A percentile compares a stretch with the other conserved stretches of the same genome.
phyloP scores from a whole-genome alignment of 2,113 vertebrate genomes.

The Rutilus rutilus region DNA sequence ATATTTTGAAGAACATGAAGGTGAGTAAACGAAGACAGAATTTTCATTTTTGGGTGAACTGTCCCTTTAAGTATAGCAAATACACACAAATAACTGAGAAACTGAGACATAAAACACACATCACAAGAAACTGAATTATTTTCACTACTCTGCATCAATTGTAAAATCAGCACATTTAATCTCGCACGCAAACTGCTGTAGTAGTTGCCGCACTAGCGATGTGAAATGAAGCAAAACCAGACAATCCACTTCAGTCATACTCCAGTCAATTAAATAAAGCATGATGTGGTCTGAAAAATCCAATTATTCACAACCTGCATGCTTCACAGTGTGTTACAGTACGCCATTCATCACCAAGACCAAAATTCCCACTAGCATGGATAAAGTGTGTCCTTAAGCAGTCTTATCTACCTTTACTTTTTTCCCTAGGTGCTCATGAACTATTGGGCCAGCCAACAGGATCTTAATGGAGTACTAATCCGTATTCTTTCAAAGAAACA shows the following conservation, averaged over 20 bases:
- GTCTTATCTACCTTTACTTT: background rate
- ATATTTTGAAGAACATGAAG: background rate
- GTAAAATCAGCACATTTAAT: background rate
- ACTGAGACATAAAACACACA: background rate
- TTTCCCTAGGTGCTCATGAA: background rate
- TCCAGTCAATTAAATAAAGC: background rate
- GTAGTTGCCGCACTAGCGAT: background rate
- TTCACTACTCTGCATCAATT: background rate
- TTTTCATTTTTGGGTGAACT: background rate
- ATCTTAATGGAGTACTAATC: background rate
- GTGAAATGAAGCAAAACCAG: background rate
- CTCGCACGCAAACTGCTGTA: background rate
- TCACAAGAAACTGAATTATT: background rate
- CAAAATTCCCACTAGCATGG: background rate
- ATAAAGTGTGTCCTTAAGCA: background rate
- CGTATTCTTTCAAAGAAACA: background rate
- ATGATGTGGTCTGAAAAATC: background rate
- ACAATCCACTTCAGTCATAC: background rate
- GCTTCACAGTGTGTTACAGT: background rate
- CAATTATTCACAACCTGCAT: background rate
- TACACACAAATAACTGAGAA: background rate
- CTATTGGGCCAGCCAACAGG: conserved; percentile 26
- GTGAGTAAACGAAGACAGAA: background rate
- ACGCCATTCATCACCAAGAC: background rate
- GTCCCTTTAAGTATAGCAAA: background rate